These are phyloP conservation scores for Drosophila hydei DNA, from an alignment of 1,140 invertebrate species.

Conservation along the genomic window DNA sequence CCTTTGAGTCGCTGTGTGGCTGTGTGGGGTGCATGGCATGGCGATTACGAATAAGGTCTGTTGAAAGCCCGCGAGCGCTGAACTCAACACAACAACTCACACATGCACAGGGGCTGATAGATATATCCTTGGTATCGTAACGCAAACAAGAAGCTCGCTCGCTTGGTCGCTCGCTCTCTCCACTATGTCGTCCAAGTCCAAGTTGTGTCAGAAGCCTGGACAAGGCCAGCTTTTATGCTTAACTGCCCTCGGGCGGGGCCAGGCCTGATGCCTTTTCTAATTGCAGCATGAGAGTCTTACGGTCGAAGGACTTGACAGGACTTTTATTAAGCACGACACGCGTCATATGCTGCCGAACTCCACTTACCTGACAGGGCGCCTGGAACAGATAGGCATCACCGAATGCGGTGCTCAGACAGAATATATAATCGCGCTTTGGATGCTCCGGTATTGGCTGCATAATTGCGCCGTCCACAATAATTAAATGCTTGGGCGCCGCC, in stretches of 20 bases:
- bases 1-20: conserved; percentile 38
- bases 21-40: conserved; percentile 59
- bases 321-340: conserved; percentile 42
- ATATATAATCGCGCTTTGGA: conserved; percentile 98
- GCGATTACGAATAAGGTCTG: conserved; percentile 60
- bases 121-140: conserved; percentile 64
- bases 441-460: conserved; percentile 99
- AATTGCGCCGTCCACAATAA: conserved; percentile 98
- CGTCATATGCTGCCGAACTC: conserved; percentile 7
- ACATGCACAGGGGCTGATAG: conserved; percentile 21
- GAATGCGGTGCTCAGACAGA: conserved; percentile 98
- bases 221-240: conserved; percentile 69
- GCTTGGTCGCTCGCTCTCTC: conserved; percentile 15
- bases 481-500: conserved; percentile 96
- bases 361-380: conserved; percentile 90
- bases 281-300: conserved; percentile 40
- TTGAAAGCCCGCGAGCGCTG: conserved; percentile 67
- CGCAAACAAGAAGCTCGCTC: conserved; percentile 49
- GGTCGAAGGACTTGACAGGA: conserved; percentile 62
- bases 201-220: conserved; percentile 41
- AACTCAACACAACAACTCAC: conserved; percentile 49
- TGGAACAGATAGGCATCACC: conserved; percentile 99
- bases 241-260: not conserved
- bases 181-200: conserved; percentile 43
- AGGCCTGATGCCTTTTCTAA: conserved; percentile 34